Base-by-base conservation (phyloP, 2,113 vertebrate species). In the Syngnathoides biaculeatus region DNA sequence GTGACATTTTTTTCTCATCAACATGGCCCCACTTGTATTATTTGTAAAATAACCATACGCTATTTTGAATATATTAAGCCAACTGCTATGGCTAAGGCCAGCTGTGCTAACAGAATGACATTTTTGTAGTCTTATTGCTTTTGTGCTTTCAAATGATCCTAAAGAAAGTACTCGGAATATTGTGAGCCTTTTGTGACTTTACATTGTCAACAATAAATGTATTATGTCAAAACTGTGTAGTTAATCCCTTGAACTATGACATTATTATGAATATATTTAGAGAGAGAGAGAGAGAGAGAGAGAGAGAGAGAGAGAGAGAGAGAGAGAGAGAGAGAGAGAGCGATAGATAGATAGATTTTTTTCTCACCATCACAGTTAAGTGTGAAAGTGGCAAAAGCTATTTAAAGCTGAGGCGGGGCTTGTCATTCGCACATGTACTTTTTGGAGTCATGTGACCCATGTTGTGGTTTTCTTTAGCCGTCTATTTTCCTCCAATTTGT, bases 361-460 rank as follows among this genome's bases (percentile, higher is more conserved):
- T n/a, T n/a, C n/a, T 47, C 15, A 5, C 40, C 17, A 47, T 48
- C 24, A 30, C 12, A 0, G 4, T 50, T 65, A 26, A 13, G 26
- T 47, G 17, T 50, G 22, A 65, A 76, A 85, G 73, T 75, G 64
- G 17, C 8, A 22, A 40, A 71, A 63, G 22, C 69, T 75, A 71
- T 80, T 73, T 76, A 8, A 62, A 64, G 78, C 1, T 20, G 15
- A 52, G 69, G 17, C 42, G 70, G 64, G 65, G 82, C 73, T 82
- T 73, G 67, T 74, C 63, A 65, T 67, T 40, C 45, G 48, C 47
- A 84, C 73, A 88, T 91, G 82, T 89, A 57, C 26, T 57, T 57
- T 85, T 76, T 83, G n/a, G 43, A 8, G 63, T 86, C 90, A 91
- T 81, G 89, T 91, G 91, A 93, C 87, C 73, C 53, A 14, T 57